These are phyloP conservation scores for Xestobium rufovillosum DNA, from an alignment of 2,888 invertebrate species.

Conservation along the genomic window DNA sequence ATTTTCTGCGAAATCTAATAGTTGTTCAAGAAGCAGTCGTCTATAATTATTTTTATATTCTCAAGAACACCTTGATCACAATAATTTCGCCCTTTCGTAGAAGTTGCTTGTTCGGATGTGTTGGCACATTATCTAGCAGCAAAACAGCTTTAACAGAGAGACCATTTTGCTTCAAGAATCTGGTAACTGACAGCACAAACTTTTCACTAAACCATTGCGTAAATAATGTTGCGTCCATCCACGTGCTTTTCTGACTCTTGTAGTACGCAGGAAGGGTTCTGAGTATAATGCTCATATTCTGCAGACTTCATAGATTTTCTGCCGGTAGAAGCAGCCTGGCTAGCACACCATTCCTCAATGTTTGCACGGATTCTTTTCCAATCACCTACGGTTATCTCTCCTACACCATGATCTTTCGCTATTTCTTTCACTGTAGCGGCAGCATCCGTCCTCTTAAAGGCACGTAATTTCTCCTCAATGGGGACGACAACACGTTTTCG, in stretches of 20 bases:
- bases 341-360: constrained; percentile 21
- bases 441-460: constrained; percentile 19
- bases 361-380: constrained; percentile 22
- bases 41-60: not conserved
- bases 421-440: constrained; percentile 22
- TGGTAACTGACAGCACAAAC: not conserved
- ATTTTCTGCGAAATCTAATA: not conserved
- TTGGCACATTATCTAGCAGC: not conserved
- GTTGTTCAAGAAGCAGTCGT: not conserved
- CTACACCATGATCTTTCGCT: constrained; percentile 25
- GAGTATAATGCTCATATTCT: not conserved
- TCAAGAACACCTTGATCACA: not conserved
- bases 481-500: not conserved
- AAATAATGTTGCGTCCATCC: not conserved
- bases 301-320: not conserved
- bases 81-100: not conserved
- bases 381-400: constrained; percentile 23
- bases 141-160: constrained; percentile 1
- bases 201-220: not conserved
- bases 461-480: constrained; percentile 12
- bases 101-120: not conserved
- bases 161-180: not conserved
- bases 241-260: not conserved
- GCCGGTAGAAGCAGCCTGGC: not conserved
- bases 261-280: not conserved